phyloP scores from a whole-genome alignment of 2,888 invertebrate genomes.

The Pristionchus exspectatus region DNA sequence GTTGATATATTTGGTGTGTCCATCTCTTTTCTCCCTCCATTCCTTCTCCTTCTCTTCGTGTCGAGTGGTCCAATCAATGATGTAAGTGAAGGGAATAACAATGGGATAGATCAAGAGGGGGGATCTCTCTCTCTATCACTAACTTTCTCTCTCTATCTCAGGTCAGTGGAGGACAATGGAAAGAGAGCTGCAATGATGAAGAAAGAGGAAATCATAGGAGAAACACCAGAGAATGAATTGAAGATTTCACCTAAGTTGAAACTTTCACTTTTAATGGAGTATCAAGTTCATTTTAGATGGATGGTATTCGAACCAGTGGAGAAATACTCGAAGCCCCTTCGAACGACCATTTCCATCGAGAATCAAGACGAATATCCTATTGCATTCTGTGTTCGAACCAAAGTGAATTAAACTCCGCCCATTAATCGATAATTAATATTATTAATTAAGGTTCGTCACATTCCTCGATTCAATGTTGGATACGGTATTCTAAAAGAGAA shows the following conservation, averaged over 20 bases:
- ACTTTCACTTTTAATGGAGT: not conserved
- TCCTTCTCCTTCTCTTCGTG: not conserved
- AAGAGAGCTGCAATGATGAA: not conserved
- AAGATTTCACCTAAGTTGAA: constrained; percentile 32
- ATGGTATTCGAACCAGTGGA: constrained; percentile 7
- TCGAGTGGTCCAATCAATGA: constrained; percentile 6
- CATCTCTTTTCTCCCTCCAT: not conserved
- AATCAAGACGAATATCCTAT: constrained; percentile 43
- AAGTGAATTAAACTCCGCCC: not conserved
- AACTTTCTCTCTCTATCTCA: not conserved
- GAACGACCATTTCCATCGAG: constrained; percentile 1
- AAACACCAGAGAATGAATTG: constrained; percentile 26
- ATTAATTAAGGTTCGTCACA: constrained; percentile 32
- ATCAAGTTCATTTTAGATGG: not conserved
- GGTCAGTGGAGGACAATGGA: not conserved
- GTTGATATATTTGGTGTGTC: not conserved
- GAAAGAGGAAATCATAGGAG: constrained; percentile 41
- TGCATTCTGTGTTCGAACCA: constrained; percentile 50
- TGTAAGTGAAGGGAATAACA: not conserved
- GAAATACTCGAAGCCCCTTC: constrained; percentile 31
- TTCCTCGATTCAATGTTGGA: constrained; percentile 30
- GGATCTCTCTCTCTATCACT: not conserved
- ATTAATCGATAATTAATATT: not conserved
- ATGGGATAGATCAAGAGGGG: not conserved
- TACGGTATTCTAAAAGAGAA: constrained; percentile 46